Percentiles rank a stretch among this genome's conserved stretches.
Evolutionary conservation across 2,113 vertebrate genomes (phyloP).

Genomic region (Pandion haliaetus): DNA sequence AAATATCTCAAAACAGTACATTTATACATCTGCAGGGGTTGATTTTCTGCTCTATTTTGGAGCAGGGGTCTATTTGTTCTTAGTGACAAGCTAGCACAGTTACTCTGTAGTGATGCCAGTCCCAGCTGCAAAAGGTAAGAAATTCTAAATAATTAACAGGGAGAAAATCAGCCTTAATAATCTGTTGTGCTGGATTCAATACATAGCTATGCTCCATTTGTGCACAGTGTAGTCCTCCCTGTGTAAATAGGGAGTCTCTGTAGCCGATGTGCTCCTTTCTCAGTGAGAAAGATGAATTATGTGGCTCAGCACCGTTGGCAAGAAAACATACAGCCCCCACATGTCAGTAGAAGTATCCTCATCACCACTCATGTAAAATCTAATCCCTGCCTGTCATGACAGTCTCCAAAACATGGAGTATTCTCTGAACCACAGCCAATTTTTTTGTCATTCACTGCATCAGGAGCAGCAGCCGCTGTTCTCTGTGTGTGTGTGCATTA

Average conservation of each 20-base stretch:
- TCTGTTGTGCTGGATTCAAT: not conserved
- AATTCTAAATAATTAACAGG: not conserved
- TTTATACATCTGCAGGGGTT: not conserved
- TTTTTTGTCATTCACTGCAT: not conserved
- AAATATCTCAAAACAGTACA: not conserved
- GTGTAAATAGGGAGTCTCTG: not conserved
- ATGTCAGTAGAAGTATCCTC: slow-evolving; percentile 47
- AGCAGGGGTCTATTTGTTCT: too few relatives aligned
- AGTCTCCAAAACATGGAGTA: slow-evolving; percentile 47
- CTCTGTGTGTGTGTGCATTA: not conserved
- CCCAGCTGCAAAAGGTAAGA: not conserved
- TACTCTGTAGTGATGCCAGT: not conserved
- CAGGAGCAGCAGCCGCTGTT: not conserved
- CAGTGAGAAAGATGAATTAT: slow-evolving; percentile 21
- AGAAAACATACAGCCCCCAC: slow-evolving; percentile 17
- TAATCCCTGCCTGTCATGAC: slow-evolving; percentile 52
- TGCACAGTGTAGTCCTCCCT: not conserved
- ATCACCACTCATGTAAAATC: slow-evolving; percentile 57
- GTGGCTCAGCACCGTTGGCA: slow-evolving; percentile 29
- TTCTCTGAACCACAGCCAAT: slow-evolving; percentile 31
- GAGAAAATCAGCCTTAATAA: not conserved
- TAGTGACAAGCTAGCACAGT: not conserved
- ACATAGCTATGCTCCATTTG: not conserved
- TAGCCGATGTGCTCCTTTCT: not conserved
- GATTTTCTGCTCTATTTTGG: too few relatives aligned